phyloP scores from a whole-genome alignment of 1,140 invertebrate species.

The Pemphigus obesinymphae region DNA sequence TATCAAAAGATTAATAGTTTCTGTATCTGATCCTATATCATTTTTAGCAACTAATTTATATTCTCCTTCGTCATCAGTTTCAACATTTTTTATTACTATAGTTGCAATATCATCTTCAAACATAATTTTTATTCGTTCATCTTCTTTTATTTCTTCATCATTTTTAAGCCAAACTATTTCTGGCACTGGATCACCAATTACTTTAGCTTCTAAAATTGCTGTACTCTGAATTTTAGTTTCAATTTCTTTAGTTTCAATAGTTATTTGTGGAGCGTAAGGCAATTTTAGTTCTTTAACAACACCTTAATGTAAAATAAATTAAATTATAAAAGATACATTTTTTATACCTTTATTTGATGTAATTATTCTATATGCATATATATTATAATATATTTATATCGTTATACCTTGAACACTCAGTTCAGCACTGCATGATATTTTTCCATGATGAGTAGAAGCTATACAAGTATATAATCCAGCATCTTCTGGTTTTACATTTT shows the following conservation, averaged over 20 bases:
- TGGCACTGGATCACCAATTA: conserved; percentile 88
- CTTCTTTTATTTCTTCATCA: conserved; percentile 72
- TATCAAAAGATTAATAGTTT: conserved; percentile 69
- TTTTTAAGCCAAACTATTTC: conserved; percentile 83
- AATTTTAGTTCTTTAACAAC: conserved; percentile 75
- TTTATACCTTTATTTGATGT: too few species aligned
- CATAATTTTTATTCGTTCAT: conserved; percentile 74
- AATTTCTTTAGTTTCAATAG: conserved; percentile 67
- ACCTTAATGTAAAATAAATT: conserved; percentile 54
- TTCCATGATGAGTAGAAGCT: conserved; percentile 83
- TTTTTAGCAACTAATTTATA: conserved; percentile 83
- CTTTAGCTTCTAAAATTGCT: conserved; percentile 87
- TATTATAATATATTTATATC: background rate
- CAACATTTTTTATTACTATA: conserved; percentile 84
- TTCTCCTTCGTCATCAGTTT: conserved; percentile 72
- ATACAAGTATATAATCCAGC: conserved; percentile 92
- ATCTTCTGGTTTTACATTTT: conserved; percentile 88
- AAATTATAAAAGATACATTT: too few species aligned
- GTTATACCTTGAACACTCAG: conserved; percentile 72
- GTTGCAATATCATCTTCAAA: conserved; percentile 92
- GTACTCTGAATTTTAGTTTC: conserved; percentile 78
- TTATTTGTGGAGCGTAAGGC: conserved; percentile 72
- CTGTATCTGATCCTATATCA: conserved; percentile 76
- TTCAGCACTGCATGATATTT: conserved; percentile 89
- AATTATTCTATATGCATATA: too few species aligned